These are phyloP conservation scores for Drosophila affinis DNA, from an alignment of 2,888 invertebrate species.

Conservation along the genomic window DNA sequence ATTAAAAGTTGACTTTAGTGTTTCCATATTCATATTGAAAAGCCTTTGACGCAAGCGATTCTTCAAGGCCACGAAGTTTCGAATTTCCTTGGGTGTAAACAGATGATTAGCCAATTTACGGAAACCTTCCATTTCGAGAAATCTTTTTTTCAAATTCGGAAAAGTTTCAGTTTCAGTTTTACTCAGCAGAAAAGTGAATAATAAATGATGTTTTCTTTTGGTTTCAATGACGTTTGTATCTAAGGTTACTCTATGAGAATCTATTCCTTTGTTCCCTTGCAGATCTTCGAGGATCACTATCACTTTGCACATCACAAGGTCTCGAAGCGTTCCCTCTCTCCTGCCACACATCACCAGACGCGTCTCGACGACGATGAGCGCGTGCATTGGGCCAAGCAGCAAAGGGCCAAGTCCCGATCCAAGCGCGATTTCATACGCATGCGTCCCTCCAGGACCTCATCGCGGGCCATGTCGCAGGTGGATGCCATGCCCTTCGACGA, in stretches of 20 bases:
- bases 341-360: constrained; percentile 89
- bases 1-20: no score
- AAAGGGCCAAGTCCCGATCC: constrained; percentile 89
- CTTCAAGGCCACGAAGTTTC: constrained; percentile 50
- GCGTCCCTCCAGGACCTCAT: constrained; percentile 81
- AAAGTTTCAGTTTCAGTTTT: neutral
- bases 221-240: neutral
- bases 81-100: constrained; percentile 59
- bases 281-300: constrained; percentile 95
- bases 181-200: neutral
- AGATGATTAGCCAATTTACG: constrained; percentile 58
- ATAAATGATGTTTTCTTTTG: neutral
- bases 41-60: constrained; percentile 22
- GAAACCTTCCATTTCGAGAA: constrained; percentile 43
- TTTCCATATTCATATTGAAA: constrained; percentile 31
- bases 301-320: constrained; percentile 93
- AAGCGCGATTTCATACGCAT: constrained; percentile 91
- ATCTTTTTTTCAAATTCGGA: constrained; percentile 16
- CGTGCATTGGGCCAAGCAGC: constrained; percentile 93
- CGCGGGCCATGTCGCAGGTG: constrained; percentile 73
- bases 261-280: constrained; percentile 57
- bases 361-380: constrained; percentile 89
- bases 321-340: constrained; percentile 89
- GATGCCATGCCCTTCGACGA: constrained; percentile 88
- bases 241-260: neutral